phyloP scores from a whole-genome alignment of 2,797 vertebrate genomes.

The Chaetophractus vellerosus region DNA sequence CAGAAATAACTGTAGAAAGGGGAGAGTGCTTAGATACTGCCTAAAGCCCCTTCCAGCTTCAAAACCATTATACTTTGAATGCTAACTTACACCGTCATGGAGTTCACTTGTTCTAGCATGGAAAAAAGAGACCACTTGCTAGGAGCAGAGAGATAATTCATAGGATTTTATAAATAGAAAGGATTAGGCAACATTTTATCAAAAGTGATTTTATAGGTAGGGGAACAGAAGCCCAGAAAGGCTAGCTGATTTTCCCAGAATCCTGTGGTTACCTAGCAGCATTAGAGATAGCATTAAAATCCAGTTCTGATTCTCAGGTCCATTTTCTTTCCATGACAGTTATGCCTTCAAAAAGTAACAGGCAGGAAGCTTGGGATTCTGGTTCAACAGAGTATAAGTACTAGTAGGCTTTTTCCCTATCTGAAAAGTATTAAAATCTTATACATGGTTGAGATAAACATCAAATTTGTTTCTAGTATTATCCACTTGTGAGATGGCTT shows the following conservation, averaged over 20 bases:
- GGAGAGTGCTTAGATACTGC: neutral
- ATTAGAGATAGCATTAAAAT: conserved; percentile 35
- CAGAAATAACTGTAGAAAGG: neutral
- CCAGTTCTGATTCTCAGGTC: conserved; percentile 5
- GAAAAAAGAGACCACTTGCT: conserved; percentile 16
- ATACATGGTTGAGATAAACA: neutral
- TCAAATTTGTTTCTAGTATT: conserved; percentile 19
- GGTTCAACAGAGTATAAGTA: neutral
- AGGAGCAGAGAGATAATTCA: neutral
- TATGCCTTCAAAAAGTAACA: conserved; percentile 30
- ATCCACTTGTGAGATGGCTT: neutral
- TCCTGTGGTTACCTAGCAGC: neutral
- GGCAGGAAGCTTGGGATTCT: neutral
- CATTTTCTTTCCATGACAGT: conserved; percentile 43
- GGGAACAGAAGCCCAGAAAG: conserved; percentile 7
- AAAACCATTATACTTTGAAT: conserved; percentile 19
- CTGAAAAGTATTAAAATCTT: conserved; percentile 38
- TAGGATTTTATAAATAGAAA: neutral
- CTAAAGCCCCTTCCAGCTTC: neutral
- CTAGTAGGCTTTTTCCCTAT: neutral
- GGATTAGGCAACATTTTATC: conserved; percentile 19
- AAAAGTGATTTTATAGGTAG: conserved; percentile 15
- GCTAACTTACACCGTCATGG: neutral
- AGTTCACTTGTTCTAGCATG: conserved; percentile 19
- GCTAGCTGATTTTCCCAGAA: conserved; percentile 35